These are phyloP conservation scores for Rhyacophila evoluta DNA, from an alignment of 2,888 invertebrate genomes.

Conservation along the genomic window DNA sequence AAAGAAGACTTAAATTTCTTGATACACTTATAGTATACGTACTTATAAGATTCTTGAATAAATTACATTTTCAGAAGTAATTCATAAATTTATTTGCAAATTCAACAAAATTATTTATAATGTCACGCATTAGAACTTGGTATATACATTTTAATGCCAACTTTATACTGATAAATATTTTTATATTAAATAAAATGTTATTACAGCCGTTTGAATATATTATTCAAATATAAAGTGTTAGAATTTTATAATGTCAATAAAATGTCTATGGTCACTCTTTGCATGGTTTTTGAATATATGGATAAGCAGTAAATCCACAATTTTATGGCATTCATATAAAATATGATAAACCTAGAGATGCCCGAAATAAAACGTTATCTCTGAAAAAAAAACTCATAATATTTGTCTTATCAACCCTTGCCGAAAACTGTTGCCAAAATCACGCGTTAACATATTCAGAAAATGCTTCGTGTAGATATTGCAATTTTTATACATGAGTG, in stretches of 20 bases:
- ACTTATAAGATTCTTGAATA: no score
- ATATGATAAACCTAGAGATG: neutral
- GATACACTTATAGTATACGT: no score
- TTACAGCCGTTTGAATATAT: slow-evolving; percentile 18
- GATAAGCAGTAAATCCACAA: neutral
- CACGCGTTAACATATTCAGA: slow-evolving; percentile 16
- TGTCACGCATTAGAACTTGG: no score
- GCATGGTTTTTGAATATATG: slow-evolving; percentile 3
- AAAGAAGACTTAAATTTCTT: no score
- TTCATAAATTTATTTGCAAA: no score
- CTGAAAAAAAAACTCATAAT: neutral
- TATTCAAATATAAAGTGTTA: neutral
- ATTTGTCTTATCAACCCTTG: neutral
- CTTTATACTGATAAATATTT: no score
- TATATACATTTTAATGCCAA: no score
- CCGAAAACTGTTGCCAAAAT: neutral
- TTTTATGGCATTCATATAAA: neutral
- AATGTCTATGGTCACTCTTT: neutral
- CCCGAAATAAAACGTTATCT: slow-evolving; percentile 1
- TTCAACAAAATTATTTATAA: no score
- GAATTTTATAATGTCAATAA: neutral
- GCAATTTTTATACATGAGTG: slow-evolving; percentile 47
- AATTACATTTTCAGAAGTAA: no score
- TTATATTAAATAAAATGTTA: neutral
- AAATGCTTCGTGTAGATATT: slow-evolving; percentile 35